These are phyloP conservation scores for Todiramphus saurophagus DNA, from an alignment of 2,113 vertebrate species.

Conservation along the genomic window DNA sequence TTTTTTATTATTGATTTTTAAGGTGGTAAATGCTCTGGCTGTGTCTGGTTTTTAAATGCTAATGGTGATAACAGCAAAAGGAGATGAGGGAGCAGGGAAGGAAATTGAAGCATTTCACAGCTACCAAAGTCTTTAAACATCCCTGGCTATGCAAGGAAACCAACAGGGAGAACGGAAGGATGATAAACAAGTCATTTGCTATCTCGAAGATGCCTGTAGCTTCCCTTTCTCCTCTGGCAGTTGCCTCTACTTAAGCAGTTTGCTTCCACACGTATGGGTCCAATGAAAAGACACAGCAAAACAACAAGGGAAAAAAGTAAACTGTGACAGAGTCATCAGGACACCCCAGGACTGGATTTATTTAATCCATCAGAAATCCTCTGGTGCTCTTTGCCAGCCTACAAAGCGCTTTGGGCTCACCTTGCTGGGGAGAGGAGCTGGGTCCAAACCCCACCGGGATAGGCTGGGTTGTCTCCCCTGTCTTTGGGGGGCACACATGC, in stretches of 20 bases:
- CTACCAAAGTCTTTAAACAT: neutral
- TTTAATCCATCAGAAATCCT: neutral
- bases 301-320: neutral
- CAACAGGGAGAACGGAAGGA: neutral
- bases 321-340: neutral
- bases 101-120: conserved; percentile 26
- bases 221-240: neutral
- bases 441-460: fast-evolving
- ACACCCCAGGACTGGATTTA: neutral
- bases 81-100: neutral
- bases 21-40: neutral
- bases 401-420: fast-evolving
- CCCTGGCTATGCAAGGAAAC: neutral
- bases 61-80: neutral
- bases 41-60: conserved; percentile 14
- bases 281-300: neutral
- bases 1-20: neutral
- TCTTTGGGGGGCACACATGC: fast-evolving
- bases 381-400: neutral
- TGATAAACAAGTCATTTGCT: neutral
- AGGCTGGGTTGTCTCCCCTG: fast-evolving
- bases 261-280: neutral
- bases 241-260: neutral
- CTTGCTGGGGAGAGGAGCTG: neutral
- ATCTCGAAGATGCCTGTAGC: neutral